These are phyloP conservation scores for Neogale vison DNA, from an alignment of 2,113 vertebrate species.

Conservation along the genomic window DNA sequence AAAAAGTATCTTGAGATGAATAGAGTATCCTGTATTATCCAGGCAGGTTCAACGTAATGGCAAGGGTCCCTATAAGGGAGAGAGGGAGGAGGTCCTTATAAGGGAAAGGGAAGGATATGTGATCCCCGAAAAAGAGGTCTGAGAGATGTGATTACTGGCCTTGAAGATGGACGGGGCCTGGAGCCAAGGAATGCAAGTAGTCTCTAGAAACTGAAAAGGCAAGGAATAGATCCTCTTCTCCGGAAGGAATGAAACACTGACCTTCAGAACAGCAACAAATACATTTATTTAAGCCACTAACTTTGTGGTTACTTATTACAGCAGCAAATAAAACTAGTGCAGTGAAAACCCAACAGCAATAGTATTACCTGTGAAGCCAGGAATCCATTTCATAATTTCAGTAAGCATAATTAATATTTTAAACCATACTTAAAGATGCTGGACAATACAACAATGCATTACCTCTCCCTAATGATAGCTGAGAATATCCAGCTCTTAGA, in stretches of 20 bases:
- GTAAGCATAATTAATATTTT: background rate
- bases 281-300: background rate
- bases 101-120: background rate
- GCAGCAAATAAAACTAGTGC: conserved; percentile 1
- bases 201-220: background rate
- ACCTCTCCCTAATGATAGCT: background rate
- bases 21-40: background rate
- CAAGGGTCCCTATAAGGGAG: background rate
- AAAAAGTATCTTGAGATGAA: background rate
- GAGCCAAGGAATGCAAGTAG: background rate
- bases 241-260: background rate
- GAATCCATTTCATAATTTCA: background rate
- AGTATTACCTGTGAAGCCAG: background rate
- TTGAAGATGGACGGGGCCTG: background rate
- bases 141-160: background rate
- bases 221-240: background rate
- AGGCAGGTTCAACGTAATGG: background rate
- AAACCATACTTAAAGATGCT: background rate
- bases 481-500: background rate
- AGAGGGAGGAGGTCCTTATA: background rate
- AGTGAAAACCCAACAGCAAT: background rate
- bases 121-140: background rate
- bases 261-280: background rate
- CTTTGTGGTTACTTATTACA: conserved; percentile 1
- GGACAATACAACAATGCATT: background rate